phyloP scores from a whole-genome alignment of 2,888 invertebrate genomes.

The Agrotis clavis region DNA sequence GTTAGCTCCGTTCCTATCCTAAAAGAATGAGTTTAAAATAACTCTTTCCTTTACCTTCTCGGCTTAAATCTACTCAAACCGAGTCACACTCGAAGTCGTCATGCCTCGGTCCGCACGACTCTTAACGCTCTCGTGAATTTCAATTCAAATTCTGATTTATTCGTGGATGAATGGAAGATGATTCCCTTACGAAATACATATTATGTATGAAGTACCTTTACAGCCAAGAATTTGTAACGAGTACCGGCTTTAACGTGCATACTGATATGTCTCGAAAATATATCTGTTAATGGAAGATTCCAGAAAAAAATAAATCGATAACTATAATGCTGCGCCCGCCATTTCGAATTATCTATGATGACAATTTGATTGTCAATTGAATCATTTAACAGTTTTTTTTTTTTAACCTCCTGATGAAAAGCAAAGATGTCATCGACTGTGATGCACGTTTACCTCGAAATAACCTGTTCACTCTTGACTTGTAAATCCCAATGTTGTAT shows the following conservation, averaged over 20 bases:
- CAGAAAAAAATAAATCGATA: neutral
- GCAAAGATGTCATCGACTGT: too few species aligned
- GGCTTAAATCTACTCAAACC: slow-evolving; percentile 4
- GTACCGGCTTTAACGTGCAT: neutral
- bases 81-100: slow-evolving; percentile 6
- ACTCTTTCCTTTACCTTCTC: neutral
- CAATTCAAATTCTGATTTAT: slow-evolving; percentile 55
- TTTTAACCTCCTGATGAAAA: too few species aligned
- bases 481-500: too few species aligned
- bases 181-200: slow-evolving; percentile 50
- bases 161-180: slow-evolving; percentile 52
- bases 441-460: too few species aligned
- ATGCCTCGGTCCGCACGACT: slow-evolving; percentile 13
- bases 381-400: neutral
- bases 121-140: slow-evolving; percentile 31
- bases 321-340: neutral
- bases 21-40: neutral
- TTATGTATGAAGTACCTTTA: slow-evolving; percentile 50
- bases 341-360: slow-evolving; percentile 7
- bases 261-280: neutral
- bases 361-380: neutral
- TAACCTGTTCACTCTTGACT: too few species aligned
- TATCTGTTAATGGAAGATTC: too few species aligned
- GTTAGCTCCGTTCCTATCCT: too few species aligned
- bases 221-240: slow-evolving; percentile 16